Evolutionary conservation across 1,140 invertebrate genomes (phyloP), one percentile per base, ranked within the genome.

Genomic region (Ostrea edulis): DNA sequence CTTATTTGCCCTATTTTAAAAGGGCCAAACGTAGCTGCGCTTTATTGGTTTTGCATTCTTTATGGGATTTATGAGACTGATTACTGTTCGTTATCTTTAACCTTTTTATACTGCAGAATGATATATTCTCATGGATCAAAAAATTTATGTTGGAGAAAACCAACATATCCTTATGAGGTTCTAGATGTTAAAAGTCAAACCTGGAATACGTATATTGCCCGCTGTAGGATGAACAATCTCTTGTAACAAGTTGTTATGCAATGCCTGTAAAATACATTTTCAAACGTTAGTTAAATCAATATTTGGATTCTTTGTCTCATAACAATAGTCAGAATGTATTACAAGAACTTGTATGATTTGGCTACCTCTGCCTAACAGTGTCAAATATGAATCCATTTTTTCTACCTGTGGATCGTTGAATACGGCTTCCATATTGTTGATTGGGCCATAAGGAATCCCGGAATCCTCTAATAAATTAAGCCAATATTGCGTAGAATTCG

Each of bases 381-480:
- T 20, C 11, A 71, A 71, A 71, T 35, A 7, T 9, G 29, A 5
- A 11, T 81, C 9, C 8, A n/a, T 9, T n/a, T 55, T 62, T 53
- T 44, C 25, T 71, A 99, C 96, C 95, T 99, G 98, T 8, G 97
- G 97, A 95, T 99, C 98, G 82, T 96, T 95, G 94, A 99, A 99
- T 0, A 98, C 97, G 92, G 98, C 96, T 86, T 96, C 94, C 93
- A 99, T 96, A 20, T 95, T 96, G 95, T 99, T 99, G 0, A 99
- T 96, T 0, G 98, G 98, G 0, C 98, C 98, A 94, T 97, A 97
- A 4, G 98, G 98, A 94, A 99, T 98, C 2, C 97, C 95, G 8
- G 96, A 96, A 51, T 96, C 96, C 85, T 97, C 96, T 89, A 99
- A 97, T 85, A 96, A 93, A 5, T 95, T 90, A 77, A 96, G 94